Evolutionary conservation across 2,797 vertebrate species (phyloP).

Genomic region (Leuciscus waleckii): DNA sequence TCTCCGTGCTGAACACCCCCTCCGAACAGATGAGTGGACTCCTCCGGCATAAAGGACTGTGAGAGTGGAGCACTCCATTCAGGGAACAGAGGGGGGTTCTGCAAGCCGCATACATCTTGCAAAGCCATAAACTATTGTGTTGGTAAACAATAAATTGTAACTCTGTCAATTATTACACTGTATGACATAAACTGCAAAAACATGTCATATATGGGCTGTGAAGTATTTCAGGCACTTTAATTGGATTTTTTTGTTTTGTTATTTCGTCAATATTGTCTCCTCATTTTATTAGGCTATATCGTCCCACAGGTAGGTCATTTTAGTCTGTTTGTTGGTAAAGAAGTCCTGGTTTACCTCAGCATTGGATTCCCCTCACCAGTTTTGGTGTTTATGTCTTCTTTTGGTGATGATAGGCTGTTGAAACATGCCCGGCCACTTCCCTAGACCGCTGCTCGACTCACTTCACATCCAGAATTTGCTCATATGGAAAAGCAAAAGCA

Average conservation of each 20-base stretch:
- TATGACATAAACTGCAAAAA: slow-evolving; percentile 10
- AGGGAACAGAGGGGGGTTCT: slow-evolving; percentile 56
- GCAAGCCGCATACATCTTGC: slow-evolving; percentile 75
- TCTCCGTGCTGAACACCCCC: slow-evolving; percentile 38
- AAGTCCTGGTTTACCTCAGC: background rate
- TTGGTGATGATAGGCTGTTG: background rate
- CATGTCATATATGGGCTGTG: slow-evolving; percentile 6
- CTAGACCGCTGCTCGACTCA: background rate
- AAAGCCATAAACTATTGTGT: slow-evolving; percentile 74
- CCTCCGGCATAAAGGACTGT: background rate
- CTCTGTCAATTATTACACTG: slow-evolving; percentile 7
- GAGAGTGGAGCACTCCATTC: slow-evolving; percentile 49
- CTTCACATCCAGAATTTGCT: background rate
- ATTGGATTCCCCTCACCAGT: background rate
- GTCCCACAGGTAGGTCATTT: background rate
- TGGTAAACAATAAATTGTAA: slow-evolving; percentile 16
- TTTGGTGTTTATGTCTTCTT: background rate
- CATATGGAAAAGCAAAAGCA: background rate
- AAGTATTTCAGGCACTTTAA: background rate
- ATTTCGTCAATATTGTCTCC: background rate
- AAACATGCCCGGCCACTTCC: background rate
- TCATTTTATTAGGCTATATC: background rate
- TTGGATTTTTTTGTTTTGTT: background rate
- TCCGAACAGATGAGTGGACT: slow-evolving; percentile 46
- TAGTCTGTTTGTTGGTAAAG: background rate